Evolutionary conservation across 1,140 invertebrate genomes (phyloP).

Genomic region (Globodera rostochiensis): DNA sequence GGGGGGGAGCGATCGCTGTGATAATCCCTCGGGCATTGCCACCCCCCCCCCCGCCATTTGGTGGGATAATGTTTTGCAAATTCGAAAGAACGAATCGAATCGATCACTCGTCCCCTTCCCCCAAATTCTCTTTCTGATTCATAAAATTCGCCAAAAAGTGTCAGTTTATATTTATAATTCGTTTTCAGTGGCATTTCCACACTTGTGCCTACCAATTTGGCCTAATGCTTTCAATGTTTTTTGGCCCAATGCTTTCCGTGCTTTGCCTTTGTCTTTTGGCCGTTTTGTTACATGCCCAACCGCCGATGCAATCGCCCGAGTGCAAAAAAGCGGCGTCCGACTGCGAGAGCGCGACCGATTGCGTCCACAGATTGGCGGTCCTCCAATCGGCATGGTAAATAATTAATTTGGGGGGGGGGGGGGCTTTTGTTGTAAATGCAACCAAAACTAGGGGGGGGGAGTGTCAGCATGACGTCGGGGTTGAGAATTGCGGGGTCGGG

Average conservation of each 20-base stretch:
- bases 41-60: not conserved
- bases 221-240: not conserved
- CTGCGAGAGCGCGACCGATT: conserved; percentile 56
- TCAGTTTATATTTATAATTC: not conserved
- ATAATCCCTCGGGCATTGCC: not conserved
- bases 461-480: too few relatives aligned
- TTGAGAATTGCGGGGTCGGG: too few relatives aligned
- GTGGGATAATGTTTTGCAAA: not conserved
- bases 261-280: not conserved
- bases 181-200: not conserved
- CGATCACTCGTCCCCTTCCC: not conserved
- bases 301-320: conserved; percentile 45
- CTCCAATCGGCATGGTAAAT: conserved; percentile 54
- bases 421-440: too few relatives aligned
- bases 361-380: conserved; percentile 55
- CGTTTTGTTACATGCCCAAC: not conserved
- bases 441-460: too few relatives aligned
- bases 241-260: not conserved
- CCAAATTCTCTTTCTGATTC: not conserved
- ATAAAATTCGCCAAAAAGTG: too few relatives aligned
- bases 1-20: not conserved
- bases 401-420: not conserved
- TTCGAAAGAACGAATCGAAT: not conserved
- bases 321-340: conserved; percentile 55
- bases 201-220: not conserved